Conservation (phyloP, 2,888 invertebrate species). For the Petrolisthes cinctipes region DNA sequence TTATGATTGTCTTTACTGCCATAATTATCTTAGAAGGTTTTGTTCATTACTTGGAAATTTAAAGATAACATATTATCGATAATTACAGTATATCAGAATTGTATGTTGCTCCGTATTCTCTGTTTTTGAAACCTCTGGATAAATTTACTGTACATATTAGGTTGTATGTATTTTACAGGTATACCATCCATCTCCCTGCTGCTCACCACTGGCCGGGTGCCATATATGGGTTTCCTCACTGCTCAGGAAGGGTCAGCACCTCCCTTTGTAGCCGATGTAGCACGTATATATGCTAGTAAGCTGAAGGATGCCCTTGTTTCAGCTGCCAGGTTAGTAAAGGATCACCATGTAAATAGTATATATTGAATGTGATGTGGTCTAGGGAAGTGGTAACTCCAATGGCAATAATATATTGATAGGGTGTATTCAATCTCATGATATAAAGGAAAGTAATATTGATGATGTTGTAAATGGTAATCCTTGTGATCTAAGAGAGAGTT, state of each 20-base stretch:
- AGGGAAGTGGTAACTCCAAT: background rate
- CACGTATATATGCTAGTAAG: conserved; percentile 90
- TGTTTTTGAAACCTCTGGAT: too few relatives aligned
- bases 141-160: background rate
- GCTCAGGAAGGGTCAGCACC: conserved; percentile 88
- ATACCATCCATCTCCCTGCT: conserved; percentile 83
- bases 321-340: conserved; percentile 70
- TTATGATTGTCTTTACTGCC: too few relatives aligned
- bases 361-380: background rate
- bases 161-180: conserved; percentile 72
- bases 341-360: background rate
- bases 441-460: too few relatives aligned
- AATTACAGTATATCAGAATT: too few relatives aligned
- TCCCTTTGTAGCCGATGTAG: conserved; percentile 89
- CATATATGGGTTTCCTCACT: conserved; percentile 90
- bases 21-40: too few relatives aligned
- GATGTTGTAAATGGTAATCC: too few relatives aligned
- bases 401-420: too few relatives aligned
- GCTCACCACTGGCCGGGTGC: conserved; percentile 83
- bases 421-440: too few relatives aligned
- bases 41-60: too few relatives aligned
- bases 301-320: conserved; percentile 76
- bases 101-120: too few relatives aligned
- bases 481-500: too few relatives aligned
- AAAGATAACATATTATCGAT: too few relatives aligned